Evolutionary conservation across 2,797 vertebrate species (phyloP), one percentile per base, ranked within the genome.

Genomic region (Typhlichthys subterraneus): DNA sequence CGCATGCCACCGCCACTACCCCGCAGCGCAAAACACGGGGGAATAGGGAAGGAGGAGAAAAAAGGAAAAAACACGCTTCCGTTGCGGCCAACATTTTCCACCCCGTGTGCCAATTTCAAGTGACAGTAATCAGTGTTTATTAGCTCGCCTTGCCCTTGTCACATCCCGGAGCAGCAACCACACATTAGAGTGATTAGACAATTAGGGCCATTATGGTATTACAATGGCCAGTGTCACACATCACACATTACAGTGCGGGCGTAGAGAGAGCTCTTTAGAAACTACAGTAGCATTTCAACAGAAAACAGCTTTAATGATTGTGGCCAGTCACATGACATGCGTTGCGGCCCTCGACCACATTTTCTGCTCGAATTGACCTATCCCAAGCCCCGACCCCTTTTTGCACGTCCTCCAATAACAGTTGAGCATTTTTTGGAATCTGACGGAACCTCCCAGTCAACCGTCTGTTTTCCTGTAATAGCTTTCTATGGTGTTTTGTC

Each of bases 121-220:
- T 76, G 85, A 86, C 82, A 67, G 69, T 74, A 68, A 84, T 82
- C 80, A 75, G 56, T 53, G 76, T 77, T 87, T 86, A 89, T 90
- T 87, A 88, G 80, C 80, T 78, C 69, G 81, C 79, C 79, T 63
- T 83, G 81, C 76, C 78, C 80, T 72, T 66, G 79, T 84, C 81
- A 85, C 73, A 81, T 85, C 86, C 78, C 60, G 79, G 74, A 86
- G 81, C 71, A 73, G 70, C 73, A 68, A 74, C 69, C 69, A 70
- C 83, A 80, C 75, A 86, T 89, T 88, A 85, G 67, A 78, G 84
- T 70, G 81, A 90, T 90, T 85, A 90, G 75, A 87, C 85, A 85
- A 88, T 88, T 89, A 88, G 75, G 58, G 65, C 65, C 77, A 88
- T 89, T 88, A 89, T 68, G 68, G 74, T 72, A 84, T 83, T 82